Base-by-base conservation (phyloP, 2,113 vertebrate genomes). In the Rhagologus leucostigma region DNA sequence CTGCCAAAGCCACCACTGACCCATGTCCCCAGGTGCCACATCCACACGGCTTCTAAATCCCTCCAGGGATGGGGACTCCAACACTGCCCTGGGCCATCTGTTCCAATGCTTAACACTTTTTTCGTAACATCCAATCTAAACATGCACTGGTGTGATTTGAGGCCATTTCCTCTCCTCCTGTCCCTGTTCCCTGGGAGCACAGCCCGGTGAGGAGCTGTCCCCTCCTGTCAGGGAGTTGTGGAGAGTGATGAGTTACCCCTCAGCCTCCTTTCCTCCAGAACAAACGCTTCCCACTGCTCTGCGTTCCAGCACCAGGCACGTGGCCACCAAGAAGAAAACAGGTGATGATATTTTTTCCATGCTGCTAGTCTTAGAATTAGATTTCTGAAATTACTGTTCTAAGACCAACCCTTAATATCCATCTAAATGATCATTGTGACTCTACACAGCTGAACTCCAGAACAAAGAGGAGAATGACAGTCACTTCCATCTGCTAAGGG, bases 41-140 rank as follows among this genome's bases (percentile, higher is more conserved):
- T 5, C 30, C 39, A 59, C 27, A 16, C 0, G 0, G 37, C 5
- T 6, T 53, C 5, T n/a, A n/a, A 4, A 18, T 7, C 29, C 11
- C 33, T n/a, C 11, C 39, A 41, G 16, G 24, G 6, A 1, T n/a
- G 39, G 20, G 16, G 10, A 32, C 6, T 53, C 11, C 2, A 26
- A 3, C 46, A 41, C 11, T 60, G 11, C n/a, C 33, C n/a, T 47
- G 23, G 41, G 6, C 13, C 1, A 0, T 3, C 35, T 39, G 10
- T 23, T 16, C 13, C 15, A 39, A 1, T 4, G 5, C 10, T 52
- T 22, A 9, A 24, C 46, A n/a, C 21, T 68, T 60, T 41, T 60
- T 41, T 10, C 30, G 11, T 18, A 2, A 46, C 26, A n/a, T 26
- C 46, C 33, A 4, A 20, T 14, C 29, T 26, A n/a, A n/a, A 30